Evolutionary conservation across 2,113 vertebrate species (phyloP).

Genomic region (Oriolus oriolus): DNA sequence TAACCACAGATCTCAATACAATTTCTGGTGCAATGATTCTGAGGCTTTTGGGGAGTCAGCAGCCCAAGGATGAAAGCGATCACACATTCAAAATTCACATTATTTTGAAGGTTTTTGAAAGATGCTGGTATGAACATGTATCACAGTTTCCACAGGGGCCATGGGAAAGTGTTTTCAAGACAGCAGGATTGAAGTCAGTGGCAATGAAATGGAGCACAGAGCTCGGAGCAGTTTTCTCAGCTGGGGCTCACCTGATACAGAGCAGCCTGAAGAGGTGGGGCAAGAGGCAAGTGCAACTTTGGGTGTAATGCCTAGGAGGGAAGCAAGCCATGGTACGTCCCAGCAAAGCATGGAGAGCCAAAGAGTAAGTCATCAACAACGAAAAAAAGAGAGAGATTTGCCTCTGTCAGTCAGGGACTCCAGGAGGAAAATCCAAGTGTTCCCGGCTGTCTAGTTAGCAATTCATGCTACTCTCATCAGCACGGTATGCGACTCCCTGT

Average conservation of each 20-base stretch:
- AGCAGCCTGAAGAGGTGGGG: neutral
- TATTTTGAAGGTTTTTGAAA: neutral
- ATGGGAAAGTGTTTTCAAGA: neutral
- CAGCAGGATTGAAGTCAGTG: neutral
- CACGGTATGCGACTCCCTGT: neutral
- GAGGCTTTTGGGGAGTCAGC: neutral
- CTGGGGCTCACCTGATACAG: neutral
- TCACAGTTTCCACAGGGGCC: neutral
- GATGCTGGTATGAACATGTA: neutral
- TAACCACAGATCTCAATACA: neutral
- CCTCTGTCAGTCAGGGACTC: neutral
- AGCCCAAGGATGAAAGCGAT: neutral
- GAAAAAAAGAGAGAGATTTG: neutral
- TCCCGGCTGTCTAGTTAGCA: neutral
- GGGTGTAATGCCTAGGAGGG: rapidly evolving
- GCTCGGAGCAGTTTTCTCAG: neutral
- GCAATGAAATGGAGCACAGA: neutral
- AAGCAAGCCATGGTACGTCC: neutral
- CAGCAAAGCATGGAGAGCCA: neutral
- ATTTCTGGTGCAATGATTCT: neutral
- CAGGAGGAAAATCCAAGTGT: neutral
- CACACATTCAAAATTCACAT: neutral
- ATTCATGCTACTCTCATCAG: neutral
- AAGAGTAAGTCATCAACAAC: neutral
- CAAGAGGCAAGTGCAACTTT: neutral